Evolutionary conservation across 1,140 invertebrate genomes (phyloP).

Genomic region (Heliconius congener): DNA sequence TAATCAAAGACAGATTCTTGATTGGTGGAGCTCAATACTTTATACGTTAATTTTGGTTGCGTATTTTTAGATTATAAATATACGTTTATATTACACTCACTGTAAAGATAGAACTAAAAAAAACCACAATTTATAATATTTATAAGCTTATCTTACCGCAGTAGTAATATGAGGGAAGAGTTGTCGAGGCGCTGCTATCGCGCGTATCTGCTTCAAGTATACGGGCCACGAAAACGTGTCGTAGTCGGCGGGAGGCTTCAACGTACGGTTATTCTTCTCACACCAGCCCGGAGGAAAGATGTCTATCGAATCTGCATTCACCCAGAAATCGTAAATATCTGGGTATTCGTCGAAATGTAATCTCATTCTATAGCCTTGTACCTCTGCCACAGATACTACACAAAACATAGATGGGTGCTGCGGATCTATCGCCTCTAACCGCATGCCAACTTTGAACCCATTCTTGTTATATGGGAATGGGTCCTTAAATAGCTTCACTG

Average conservation of each 20-base stretch:
- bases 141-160: conserved; percentile 56
- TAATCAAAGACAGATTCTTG: too few relatives aligned
- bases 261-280: conserved; percentile 87
- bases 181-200: conserved; percentile 89
- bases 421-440: conserved; percentile 96
- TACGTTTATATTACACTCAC: too few relatives aligned
- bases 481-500: conserved; percentile 89
- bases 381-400: conserved; percentile 92
- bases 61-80: too few relatives aligned
- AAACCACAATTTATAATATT: too few relatives aligned
- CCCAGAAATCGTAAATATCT: conserved; percentile 96
- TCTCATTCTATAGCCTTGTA: conserved; percentile 90
- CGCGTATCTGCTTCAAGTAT: conserved; percentile 90
- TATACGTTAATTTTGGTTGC: too few relatives aligned
- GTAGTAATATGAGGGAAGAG: conserved; percentile 85
- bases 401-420: conserved; percentile 94
- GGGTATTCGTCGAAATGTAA: conserved; percentile 96
- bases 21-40: too few relatives aligned
- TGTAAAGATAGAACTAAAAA: too few relatives aligned
- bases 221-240: conserved; percentile 90
- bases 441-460: conserved; percentile 92
- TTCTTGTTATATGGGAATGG: conserved; percentile 88
- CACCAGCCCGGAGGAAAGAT: conserved; percentile 98
- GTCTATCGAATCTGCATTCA: conserved; percentile 93
- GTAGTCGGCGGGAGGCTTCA: conserved; percentile 89